Conservation (phyloP, 2,888 invertebrate genomes). For the Metalampra italica region DNA sequence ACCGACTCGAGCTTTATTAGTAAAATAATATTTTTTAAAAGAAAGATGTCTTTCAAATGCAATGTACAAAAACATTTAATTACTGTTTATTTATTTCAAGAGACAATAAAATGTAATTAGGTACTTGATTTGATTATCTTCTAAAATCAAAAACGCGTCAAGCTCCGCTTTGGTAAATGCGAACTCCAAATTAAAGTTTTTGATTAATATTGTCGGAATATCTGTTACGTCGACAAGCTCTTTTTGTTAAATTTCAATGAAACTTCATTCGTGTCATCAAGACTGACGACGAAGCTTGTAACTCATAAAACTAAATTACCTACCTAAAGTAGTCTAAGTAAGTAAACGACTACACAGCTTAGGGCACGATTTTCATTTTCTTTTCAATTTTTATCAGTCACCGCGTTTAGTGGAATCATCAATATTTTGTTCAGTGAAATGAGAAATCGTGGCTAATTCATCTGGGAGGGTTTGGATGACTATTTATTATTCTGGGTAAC, state of each 20-base stretch:
- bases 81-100: too few relatives aligned
- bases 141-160: too few relatives aligned
- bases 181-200: conserved; percentile 4
- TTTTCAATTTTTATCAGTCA: conserved; percentile 7
- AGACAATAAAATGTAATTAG: too few relatives aligned
- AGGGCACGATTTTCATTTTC: neutral
- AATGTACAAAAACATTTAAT: too few relatives aligned
- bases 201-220: neutral
- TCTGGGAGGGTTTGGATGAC: conserved; percentile 28
- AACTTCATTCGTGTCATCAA: conserved; percentile 6
- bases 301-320: conserved; percentile 18
- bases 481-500: conserved; percentile 48
- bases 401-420: conserved; percentile 30
- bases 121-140: too few relatives aligned
- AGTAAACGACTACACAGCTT: conserved; percentile 8
- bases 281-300: conserved; percentile 13
- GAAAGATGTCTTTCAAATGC: too few relatives aligned
- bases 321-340: neutral
- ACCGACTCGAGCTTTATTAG: too few relatives aligned
- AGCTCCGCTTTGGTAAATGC: neutral
- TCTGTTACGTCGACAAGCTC: neutral
- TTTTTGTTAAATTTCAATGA: neutral
- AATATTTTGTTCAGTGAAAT: conserved; percentile 41
- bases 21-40: too few relatives aligned
- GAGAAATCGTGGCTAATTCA: conserved; percentile 50